Base-by-base conservation (phyloP, 2,113 vertebrate species). In the Pogona vitticeps region DNA sequence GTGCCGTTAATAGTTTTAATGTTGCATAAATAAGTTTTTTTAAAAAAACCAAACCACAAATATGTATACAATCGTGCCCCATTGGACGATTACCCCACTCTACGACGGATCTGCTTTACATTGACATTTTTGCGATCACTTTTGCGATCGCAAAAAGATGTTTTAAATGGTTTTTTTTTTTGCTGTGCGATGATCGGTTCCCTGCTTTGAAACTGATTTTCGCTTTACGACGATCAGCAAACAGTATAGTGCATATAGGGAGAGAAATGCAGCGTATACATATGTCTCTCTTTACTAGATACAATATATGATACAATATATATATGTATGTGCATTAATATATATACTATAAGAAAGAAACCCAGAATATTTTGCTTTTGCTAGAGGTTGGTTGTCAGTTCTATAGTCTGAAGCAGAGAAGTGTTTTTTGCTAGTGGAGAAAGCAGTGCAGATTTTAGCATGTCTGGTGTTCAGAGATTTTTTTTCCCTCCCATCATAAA, bases 401-500 rank as follows among this genome's bases (percentile, higher is more conserved):
- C 82, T 85, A 88, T n/a, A 90, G 82, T 87, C 86, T 91, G 86
- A 82, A 91, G 73, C n/a, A 3, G 65, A 81, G 86, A 52, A 80
- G 72, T 61, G 9, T 38, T 90, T n/a, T 79, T 46, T 68, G 63
- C 78, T 90, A 9, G 75, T 17, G 58, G 78, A 90, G 75, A 82
- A 91, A 82, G 71, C 52, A 14, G 86, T 93, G 88, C 68, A 81
- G 91, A 96, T 95, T 96, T 96, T 92, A 95, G 93, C 92, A 56
- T 94, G 94, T 90, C 86, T 94, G 85, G 90, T 92, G 91, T 94
- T 94, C 93, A 93, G 93, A 95, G 94, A 95, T 93, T 94, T 95
- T 94, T 94, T 95, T 95, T n/a, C n/a, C 46, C 10, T 94, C 93
- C 94, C 92, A 94, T 96, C 95, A 82, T 96, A 97, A 97, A 97